Base-by-base conservation (phyloP, 2,888 invertebrate genomes). In the Tubulanus polymorphus region DNA sequence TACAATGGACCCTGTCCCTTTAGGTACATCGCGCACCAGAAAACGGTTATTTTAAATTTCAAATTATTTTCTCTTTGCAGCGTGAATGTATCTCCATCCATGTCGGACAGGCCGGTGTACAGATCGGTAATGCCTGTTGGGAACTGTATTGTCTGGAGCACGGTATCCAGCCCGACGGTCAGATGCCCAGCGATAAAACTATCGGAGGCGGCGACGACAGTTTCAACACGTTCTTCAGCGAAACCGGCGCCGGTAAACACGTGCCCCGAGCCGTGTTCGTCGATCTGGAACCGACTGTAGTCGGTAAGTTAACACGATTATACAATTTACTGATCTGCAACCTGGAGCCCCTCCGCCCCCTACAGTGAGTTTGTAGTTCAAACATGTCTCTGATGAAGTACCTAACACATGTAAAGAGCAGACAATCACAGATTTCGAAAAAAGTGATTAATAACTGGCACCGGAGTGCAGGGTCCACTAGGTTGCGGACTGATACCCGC, bases 221-320 rank as follows among this genome's bases (percentile, higher is more conserved):
- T 59, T 95, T 93, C 85, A 94, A 93, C 73, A 95, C 82, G 25
- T 83, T 83, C 73, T 83, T 83, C 74, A 79, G 79, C 62, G 94
- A 95, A 82, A 95, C 94, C 56, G 92, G 92, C 53, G 89, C 92
- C 45, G 95, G 95, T 73, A 95, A 95, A 77, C 94, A 96, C 78
- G 94, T 95, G 12, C 94, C 94, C 50, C 85, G 94, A 69, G 75
- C 75, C 90, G 91, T 94, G 55, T 95, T 94, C 75, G 93, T 95
- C 12, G 95, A 96, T 81, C 83, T 96, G 78, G 95, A 95, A 81
- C 95, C 95, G 60, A 94, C 94, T 66, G 95, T 95, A 72, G 93
- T 95, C 62, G 90, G 88, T 86, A 74, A 83, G 84, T 60, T 50
- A 26, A n/a, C n/a, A n/a, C n/a, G n/a, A n/a, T n/a, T n/a, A n/a